phyloP scores from a whole-genome alignment of 1,140 invertebrate species.

The Chironomus striatipennis region DNA sequence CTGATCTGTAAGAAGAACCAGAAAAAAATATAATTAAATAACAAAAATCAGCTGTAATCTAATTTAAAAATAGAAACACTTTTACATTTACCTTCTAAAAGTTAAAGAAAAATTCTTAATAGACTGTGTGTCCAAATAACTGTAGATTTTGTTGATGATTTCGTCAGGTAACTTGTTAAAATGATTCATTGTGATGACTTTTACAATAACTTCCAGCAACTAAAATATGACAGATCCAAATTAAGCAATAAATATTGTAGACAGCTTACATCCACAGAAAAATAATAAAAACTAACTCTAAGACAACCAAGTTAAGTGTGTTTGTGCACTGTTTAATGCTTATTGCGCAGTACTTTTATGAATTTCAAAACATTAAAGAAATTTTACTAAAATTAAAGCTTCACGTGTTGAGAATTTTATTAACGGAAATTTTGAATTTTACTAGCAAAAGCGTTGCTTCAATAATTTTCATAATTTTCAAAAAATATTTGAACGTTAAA shows the following conservation, averaged over 20 bases:
- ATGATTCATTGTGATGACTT: background rate
- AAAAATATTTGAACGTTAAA: background rate
- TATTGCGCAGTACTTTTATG: too few species aligned
- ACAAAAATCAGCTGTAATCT: background rate
- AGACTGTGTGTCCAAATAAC: background rate
- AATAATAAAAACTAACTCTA: too few species aligned
- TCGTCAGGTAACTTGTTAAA: slow-evolving; percentile 1
- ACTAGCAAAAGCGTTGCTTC: background rate
- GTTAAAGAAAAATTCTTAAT: background rate
- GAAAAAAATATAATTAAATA: background rate
- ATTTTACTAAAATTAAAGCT: too few species aligned
- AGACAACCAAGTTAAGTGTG: too few species aligned
- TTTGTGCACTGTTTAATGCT: too few species aligned
- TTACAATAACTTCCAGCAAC: background rate
- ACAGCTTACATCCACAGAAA: too few species aligned
- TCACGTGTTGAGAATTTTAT: too few species aligned
- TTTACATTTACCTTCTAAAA: background rate
- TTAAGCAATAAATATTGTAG: too few species aligned
- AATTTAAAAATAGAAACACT: background rate
- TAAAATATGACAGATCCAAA: too few species aligned
- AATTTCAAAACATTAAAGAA: too few species aligned
- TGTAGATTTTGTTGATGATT: slow-evolving; percentile 4
- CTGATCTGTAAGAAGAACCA: background rate
- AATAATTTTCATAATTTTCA: background rate
- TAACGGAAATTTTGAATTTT: too few species aligned